Evolutionary conservation across 2,797 vertebrate species (phyloP), one percentile per base, ranked within the genome.

Genomic region (Meda fulgida): DNA sequence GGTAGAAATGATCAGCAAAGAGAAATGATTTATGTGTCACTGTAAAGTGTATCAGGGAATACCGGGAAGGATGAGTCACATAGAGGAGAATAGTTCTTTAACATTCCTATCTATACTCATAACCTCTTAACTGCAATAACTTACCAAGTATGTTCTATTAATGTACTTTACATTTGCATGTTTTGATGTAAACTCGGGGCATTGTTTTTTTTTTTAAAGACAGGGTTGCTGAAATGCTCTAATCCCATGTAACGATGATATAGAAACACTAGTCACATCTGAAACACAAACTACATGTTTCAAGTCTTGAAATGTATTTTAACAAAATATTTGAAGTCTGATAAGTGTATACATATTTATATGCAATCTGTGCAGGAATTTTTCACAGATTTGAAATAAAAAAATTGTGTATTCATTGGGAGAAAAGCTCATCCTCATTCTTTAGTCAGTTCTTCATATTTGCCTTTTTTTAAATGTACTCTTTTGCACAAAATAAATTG

Each of bases 401-500:
- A 78, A 80, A 69, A 51, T 85, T 79, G 63, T 78, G 81, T 89
- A 84, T 89, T 89, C 79, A 75, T 88, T 77, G 89, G 67, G 46
- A 89, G 40, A 75, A 85, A 66, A 75, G 53, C 58, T 84, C 29
- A 69, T 80, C 10, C 26, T 48, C 38, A 7, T 67, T 72, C 67
- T 76, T 84, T 46, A 77, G 76, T 78, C 40, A 55, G 75, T 84
- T 87, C 38, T 80, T 80, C 10, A n/a, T 81, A 77, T 83, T 83
- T 84, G 76, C 51, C 77, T 81, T 85, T 84, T 38, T 86, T 84
- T 66, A 84, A 86, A 38, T 86, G 73, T 90, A 89, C 90, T 90
- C 69, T 91, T 92, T 93, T 93, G 90, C 90, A 92, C 90, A 90
- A 88, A 93, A 93, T 93, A 94, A 93, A 94, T 83, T 81, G n/a